Conservation (phyloP, 2,797 vertebrate species). For the Neosilurus mollespiculum region DNA sequence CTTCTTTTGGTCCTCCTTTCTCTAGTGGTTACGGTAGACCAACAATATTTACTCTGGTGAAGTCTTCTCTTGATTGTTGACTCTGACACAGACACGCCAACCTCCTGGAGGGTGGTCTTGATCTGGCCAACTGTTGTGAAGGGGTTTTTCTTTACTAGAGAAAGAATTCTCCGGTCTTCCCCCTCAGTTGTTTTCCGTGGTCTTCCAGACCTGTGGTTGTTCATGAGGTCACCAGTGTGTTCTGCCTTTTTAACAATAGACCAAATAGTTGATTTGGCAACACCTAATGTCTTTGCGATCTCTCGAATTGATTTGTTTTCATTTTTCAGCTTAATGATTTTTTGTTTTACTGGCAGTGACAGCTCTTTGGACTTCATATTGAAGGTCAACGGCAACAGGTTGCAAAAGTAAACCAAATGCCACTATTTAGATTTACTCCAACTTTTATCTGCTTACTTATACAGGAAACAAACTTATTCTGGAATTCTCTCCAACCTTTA, state of each 20-base stretch:
- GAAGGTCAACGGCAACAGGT: background rate
- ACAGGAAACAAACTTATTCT: too few species aligned
- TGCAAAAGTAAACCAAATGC: background rate
- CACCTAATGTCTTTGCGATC: background rate
- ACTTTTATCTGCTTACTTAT: background rate
- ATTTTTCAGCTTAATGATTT: slow-evolving; percentile 22
- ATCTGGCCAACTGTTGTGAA: slow-evolving; percentile 59
- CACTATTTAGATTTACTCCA: background rate
- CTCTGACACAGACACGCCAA: slow-evolving; percentile 16
- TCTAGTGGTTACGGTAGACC: background rate
- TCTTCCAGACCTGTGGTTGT: slow-evolving; percentile 38
- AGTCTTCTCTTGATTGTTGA: slow-evolving; percentile 22
- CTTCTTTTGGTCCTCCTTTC: background rate
- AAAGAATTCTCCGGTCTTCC: slow-evolving; percentile 52
- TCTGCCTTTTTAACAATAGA: slow-evolving; percentile 7
- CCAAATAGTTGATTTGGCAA: slow-evolving; percentile 2
- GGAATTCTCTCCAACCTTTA: background rate
- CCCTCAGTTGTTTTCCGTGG: slow-evolving; percentile 53
- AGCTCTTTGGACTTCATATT: slow-evolving; percentile 23
- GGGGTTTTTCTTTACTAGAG: slow-evolving; percentile 53
- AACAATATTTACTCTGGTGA: slow-evolving; percentile 23
- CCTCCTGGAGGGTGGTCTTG: slow-evolving; percentile 56
- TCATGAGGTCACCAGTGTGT: slow-evolving; percentile 20
- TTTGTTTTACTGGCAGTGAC: background rate
- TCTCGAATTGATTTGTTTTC: slow-evolving; percentile 23